Base-by-base conservation (phyloP, 2,888 invertebrate species). In the Heteropelma amictum region DNA sequence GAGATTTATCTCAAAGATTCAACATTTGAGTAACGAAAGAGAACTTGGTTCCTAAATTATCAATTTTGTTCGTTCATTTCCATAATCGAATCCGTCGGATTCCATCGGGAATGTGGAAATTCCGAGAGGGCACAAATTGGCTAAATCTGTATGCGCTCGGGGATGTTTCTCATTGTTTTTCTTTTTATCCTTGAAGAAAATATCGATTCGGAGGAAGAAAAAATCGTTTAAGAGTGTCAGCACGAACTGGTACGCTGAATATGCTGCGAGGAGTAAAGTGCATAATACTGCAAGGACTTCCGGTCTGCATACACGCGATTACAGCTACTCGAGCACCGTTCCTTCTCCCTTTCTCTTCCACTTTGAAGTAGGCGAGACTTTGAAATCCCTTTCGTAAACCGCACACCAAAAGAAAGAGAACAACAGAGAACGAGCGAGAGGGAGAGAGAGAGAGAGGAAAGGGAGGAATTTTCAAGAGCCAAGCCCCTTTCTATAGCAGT, bases 281-380 rank as follows among this genome's bases (percentile, higher is more conserved):
- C 63, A 76, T 77, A 72, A 73, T n/a, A 74, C 74, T 42, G 65
- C 76, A 71, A 74, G 70, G 61, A 72, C 73, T 72, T 72, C 58
- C 72, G 67, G 58, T 73, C 56, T 77, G 64, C 67, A 60, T 75
- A 72, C 73, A 71, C 76, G 61, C 72, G 74, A 69, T 74, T 74
- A 69, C 68, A 53, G 60, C 35, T 72, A 77, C 74, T 64, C 33
- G 42, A 65, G 63, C 70, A 54, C 70, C 58, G 61, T 76, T 63
- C 69, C 64, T 68, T 42, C 73, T 78, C 76, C 67, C 68, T 72
- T 67, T 35, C 75, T 78, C 76, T 70, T 30, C 58, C 72, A 70
- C 74, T 71, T 77, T 19, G 17, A 38, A 69, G 74, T 69, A 60
- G 53, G 58, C 56, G 28, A 69, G 69, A 74, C 64, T 74, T 74